phyloP scores from a whole-genome alignment of 2,797 vertebrate genomes.

The Ispidina picta region DNA sequence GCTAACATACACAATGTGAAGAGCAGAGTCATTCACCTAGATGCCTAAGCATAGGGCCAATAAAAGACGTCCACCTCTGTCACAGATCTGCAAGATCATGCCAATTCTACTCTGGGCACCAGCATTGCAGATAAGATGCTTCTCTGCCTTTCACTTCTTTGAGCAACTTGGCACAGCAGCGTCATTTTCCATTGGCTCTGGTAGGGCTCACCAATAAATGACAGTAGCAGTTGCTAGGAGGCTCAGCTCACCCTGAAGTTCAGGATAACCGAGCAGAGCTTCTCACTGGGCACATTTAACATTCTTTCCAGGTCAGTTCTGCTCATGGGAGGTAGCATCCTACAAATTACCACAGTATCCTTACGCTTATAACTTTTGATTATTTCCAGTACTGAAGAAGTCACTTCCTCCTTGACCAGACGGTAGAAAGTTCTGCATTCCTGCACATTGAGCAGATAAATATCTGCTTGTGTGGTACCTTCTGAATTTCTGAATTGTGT shows the following conservation, averaged over 20 bases:
- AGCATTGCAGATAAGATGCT: not conserved
- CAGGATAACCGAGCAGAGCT: not conserved
- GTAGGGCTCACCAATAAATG: not conserved
- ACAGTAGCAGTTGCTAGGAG: not conserved
- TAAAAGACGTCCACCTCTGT: not conserved
- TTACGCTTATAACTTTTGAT: not conserved
- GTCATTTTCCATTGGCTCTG: not conserved
- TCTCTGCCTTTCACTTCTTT: not conserved
- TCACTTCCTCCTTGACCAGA: not conserved
- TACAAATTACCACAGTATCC: not conserved
- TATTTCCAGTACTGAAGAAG: not conserved
- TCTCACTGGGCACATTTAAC: not conserved
- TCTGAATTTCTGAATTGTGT: not conserved
- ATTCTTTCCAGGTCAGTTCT: not conserved
- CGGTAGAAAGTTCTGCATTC: not conserved
- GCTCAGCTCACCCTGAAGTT: not conserved
- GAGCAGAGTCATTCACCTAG: not conserved
- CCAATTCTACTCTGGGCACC: not conserved
- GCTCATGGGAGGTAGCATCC: not conserved
- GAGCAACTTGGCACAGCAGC: not conserved
- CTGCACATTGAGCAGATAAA: not conserved
- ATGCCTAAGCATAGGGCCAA: not conserved
- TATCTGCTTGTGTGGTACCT: not conserved
- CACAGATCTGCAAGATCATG: not conserved
- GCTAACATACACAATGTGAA: not conserved